Conservation (phyloP, 2,113 vertebrate species). For the Dinomys branickii region DNA sequence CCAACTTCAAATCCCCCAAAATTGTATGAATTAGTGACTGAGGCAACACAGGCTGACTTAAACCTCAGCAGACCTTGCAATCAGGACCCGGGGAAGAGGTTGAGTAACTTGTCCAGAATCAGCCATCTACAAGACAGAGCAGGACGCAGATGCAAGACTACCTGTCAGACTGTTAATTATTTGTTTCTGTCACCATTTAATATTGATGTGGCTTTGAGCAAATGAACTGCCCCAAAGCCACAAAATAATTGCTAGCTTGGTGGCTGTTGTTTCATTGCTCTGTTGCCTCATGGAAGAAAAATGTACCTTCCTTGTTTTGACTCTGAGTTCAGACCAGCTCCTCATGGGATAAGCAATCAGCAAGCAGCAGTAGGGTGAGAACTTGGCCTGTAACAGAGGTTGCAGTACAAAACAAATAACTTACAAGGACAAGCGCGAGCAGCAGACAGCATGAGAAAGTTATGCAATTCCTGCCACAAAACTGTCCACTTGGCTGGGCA, state of each 20-base stretch:
- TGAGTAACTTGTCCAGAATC: neutral
- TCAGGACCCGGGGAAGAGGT: conserved; percentile 9
- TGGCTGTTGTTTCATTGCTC: neutral
- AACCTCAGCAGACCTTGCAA: conserved; percentile 3
- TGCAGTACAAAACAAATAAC: neutral
- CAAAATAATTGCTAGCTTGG: neutral
- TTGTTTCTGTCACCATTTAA: neutral
- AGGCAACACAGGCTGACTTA: neutral
- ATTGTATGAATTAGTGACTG: neutral
- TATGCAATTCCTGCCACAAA: neutral
- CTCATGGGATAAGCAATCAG: neutral
- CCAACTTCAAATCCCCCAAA: neutral
- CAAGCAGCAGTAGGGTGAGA: neutral
- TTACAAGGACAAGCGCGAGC: neutral
- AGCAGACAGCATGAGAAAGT: neutral
- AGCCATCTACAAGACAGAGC: neutral
- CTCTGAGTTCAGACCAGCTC: neutral
- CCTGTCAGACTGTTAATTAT: neutral
- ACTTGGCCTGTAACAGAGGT: neutral
- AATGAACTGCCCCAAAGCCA: neutral
- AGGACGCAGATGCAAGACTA: neutral
- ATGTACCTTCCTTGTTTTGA: conserved; percentile 22
- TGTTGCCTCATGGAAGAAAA: neutral
- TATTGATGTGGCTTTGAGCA: neutral
- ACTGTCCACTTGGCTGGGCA: neutral